phyloP scores from a whole-genome alignment of 2,797 vertebrate genomes.

The Schizopygopsis malacanthus region DNA sequence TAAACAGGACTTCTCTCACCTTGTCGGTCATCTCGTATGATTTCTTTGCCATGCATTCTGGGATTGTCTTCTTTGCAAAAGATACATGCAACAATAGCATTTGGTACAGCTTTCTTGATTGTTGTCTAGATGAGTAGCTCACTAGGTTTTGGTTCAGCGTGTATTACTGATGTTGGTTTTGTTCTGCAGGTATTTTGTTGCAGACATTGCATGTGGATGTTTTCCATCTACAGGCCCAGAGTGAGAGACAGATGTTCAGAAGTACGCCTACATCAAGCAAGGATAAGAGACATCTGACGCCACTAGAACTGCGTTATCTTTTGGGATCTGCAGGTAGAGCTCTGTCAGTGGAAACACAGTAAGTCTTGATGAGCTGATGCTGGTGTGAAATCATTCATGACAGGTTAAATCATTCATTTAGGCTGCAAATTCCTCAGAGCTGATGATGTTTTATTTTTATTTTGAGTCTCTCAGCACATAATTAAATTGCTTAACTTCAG shows the following conservation, averaged over 20 bases:
- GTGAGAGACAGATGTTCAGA: not conserved
- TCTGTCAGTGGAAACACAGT: conserved; percentile 5
- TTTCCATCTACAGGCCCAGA: no score
- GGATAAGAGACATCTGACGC: not conserved
- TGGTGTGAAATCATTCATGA: conserved; percentile 29
- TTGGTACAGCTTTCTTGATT: not conserved
- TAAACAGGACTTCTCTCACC: not conserved
- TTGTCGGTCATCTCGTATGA: no score
- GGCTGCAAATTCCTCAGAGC: not conserved
- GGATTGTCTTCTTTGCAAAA: not conserved
- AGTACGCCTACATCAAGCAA: not conserved
- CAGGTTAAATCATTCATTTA: conserved; percentile 12
- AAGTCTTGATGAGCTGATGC: conserved; percentile 12
- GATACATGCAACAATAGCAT: not conserved
- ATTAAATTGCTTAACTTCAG: not conserved
- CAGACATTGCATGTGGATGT: conserved; percentile 7
- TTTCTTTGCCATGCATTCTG: not conserved
- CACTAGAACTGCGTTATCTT: not conserved
- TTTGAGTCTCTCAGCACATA: not conserved
- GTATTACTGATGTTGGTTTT: not conserved
- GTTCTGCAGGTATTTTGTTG: not conserved
- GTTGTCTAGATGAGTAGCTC: not conserved
- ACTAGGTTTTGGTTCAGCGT: not conserved
- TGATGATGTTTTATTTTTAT: not conserved
- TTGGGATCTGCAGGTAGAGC: conserved; percentile 21